These are phyloP conservation scores for Entomyzon cyanotis DNA, from an alignment of 2,113 vertebrate genomes.

Conservation along the genomic window DNA sequence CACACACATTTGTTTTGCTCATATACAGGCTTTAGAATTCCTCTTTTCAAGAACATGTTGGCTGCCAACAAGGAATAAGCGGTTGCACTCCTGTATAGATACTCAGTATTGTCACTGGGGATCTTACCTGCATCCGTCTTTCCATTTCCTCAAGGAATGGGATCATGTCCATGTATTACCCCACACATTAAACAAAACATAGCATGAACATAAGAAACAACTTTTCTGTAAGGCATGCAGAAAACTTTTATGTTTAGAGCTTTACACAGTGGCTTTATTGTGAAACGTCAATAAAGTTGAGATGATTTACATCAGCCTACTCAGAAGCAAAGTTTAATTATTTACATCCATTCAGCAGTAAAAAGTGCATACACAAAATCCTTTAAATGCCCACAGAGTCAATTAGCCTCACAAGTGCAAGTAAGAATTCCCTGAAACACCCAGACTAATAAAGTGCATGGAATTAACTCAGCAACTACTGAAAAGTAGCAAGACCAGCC, in stretches of 20 bases:
- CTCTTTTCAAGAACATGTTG: not conserved
- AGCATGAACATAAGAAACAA: not conserved
- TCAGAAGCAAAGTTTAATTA: not conserved
- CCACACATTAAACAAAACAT: not conserved
- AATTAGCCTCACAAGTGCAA: not conserved
- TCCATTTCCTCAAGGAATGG: not conserved
- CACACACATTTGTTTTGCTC: slow-evolving; percentile 71
- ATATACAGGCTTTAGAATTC: slow-evolving; percentile 71
- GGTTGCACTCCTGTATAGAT: not conserved
- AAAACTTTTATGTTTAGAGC: not conserved
- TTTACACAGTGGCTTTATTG: not conserved
- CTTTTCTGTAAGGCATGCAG: not conserved
- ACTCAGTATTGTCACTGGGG: not conserved
- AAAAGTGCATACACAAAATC: not conserved
- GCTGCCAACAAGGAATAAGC: not conserved
- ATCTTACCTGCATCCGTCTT: slow-evolving; percentile 54
- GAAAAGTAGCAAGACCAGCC: not conserved
- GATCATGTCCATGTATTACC: not conserved
- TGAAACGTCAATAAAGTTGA: not conserved
- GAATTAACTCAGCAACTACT: not conserved
- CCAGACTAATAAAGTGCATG: not conserved
- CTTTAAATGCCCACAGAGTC: not conserved
- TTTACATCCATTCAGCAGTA: not conserved
- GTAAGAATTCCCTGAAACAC: not conserved
- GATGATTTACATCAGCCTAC: not conserved